These are phyloP conservation scores for Silurus asotus DNA, from an alignment of 2,113 vertebrate species.

Conservation along the genomic window DNA sequence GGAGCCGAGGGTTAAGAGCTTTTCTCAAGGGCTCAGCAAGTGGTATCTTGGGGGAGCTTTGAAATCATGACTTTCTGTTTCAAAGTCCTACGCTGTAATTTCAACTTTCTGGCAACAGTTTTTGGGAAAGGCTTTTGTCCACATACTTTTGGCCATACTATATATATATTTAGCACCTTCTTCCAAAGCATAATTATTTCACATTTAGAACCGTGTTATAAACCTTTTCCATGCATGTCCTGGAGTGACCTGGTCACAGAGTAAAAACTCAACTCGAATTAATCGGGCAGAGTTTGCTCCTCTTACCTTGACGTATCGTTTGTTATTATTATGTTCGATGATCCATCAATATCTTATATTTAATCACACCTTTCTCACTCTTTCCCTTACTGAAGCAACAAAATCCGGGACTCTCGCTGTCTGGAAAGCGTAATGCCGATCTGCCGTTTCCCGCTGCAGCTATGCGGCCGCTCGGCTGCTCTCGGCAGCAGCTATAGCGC, in stretches of 20 bases:
- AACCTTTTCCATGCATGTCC: slow-evolving; percentile 15
- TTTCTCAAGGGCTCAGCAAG: too few species aligned
- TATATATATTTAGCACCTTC: too few species aligned
- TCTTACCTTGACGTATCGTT: neutral
- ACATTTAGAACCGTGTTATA: slow-evolving; percentile 8
- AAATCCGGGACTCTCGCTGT: neutral
- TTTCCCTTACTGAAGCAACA: slow-evolving; percentile 5
- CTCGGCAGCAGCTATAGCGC: slow-evolving; percentile 35
- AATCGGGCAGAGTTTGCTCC: neutral
- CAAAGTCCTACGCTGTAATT: neutral
- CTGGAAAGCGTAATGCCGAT: slow-evolving; percentile 18
- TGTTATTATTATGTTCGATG: neutral
- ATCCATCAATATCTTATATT: neutral
- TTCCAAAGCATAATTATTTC: slow-evolving; percentile 14
- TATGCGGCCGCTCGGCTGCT: slow-evolving; percentile 34
- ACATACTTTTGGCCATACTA: neutral
- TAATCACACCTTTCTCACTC: neutral
- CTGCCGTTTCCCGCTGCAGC: slow-evolving; percentile 14
- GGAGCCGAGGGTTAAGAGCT: too few species aligned
- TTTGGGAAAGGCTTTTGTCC: neutral
- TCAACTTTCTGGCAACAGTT: neutral
- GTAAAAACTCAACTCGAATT: neutral
- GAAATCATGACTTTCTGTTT: too few species aligned
- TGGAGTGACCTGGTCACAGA: neutral
- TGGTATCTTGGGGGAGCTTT: too few species aligned